Base-by-base conservation (phyloP, 1,140 invertebrate genomes). In the Dreissena rostriformis region DNA sequence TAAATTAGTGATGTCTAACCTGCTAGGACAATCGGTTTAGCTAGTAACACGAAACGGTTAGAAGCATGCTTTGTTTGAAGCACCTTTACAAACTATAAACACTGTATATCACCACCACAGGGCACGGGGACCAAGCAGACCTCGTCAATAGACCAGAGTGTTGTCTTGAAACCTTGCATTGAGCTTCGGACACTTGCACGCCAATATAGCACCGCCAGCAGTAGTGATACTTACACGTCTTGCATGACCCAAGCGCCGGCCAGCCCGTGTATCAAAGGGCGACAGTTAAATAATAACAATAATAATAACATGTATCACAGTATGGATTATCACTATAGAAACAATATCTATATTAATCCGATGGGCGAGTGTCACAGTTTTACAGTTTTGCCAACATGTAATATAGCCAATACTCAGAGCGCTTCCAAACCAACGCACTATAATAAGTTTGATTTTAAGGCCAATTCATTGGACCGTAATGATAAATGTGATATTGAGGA, bases 301-400 rank as follows among this genome's bases (percentile, higher is more conserved):
- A 39, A 39, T 39, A 39, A 39, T 39, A 39, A 39, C 39, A 39
- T 39, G 39, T 39, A 39, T 39, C 39, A 39, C 39, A 28, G 17
- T 65, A 51, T 61, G 63, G 87, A 89, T 53, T 71, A 78, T 67
- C 75, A 83, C 52, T 73, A 87, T 83, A 83, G 92, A 85, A 89
- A 96, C 95, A 98, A 98, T 94, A 95, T 98, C 86, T 98, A 98
- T 94, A 96, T 98, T 89, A 98, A 98, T 94, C 97, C 97, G 14
- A 92, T 98, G 93, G 97, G 97, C 22, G 82, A 84, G 28, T 75
- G 71, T 75, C 80, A 82, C n/a, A 84, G 68, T 28, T 71, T 77
- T 71, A 63, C 74, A 0, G 77, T 52, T 84, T 77, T 78, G 65
- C 74, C 65, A 77, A 77, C 72, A n/a, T 65, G 29, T 61, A 83